These are phyloP conservation scores for Australoheros facetus DNA, from an alignment of 2,797 vertebrate species.

Conservation along the genomic window DNA sequence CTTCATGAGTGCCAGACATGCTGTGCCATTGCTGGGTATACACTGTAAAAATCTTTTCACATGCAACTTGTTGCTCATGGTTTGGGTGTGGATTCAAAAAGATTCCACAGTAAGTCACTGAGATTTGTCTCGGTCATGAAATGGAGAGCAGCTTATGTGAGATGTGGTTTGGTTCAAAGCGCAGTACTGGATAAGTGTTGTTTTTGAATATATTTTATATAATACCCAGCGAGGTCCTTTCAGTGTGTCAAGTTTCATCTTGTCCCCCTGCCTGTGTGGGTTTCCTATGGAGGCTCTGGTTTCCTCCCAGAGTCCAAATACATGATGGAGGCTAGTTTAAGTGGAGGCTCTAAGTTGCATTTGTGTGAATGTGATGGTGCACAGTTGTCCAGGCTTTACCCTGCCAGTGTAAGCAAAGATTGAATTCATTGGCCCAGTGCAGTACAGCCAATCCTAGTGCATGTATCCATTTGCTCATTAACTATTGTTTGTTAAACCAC, in stretches of 20 bases:
- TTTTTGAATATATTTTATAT: not conserved
- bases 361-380: not conserved
- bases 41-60: slow-evolving; percentile 41
- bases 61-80: slow-evolving; percentile 44
- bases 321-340: slow-evolving; percentile 2
- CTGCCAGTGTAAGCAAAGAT: not conserved
- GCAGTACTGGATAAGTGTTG: not conserved
- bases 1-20: slow-evolving; percentile 50
- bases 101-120: slow-evolving; percentile 54
- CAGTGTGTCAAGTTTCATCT: not conserved
- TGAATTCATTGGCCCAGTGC: too few species aligned
- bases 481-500: too few species aligned
- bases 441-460: not conserved
- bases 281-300: not conserved
- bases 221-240: slow-evolving; percentile 13
- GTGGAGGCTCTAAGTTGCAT: not conserved
- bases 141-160: slow-evolving; percentile 43
- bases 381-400: not conserved
- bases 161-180: slow-evolving; percentile 44
- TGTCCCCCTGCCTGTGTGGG: not conserved
- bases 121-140: slow-evolving; percentile 59
- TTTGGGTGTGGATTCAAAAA: slow-evolving; percentile 65
- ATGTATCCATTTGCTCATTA: too few species aligned
- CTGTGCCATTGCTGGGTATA: slow-evolving; percentile 41
- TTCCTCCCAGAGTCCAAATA: slow-evolving; percentile 1